These are phyloP conservation scores for Glaucopsyche alexis DNA, from an alignment of 2,888 invertebrate genomes.

Conservation along the genomic window DNA sequence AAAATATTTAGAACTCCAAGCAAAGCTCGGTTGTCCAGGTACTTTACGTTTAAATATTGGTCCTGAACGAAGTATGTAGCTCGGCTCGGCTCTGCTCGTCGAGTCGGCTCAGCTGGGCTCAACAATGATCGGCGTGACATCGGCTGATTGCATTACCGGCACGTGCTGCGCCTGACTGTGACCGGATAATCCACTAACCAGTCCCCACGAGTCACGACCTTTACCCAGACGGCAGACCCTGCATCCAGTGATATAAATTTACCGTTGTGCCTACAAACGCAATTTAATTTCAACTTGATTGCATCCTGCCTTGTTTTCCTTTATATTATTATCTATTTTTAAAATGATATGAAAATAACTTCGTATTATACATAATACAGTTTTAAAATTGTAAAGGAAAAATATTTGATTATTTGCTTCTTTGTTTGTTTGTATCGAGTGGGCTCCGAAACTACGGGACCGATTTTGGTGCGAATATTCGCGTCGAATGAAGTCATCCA, in stretches of 20 bases:
- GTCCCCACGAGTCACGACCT: not conserved
- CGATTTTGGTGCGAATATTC: no score
- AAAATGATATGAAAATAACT: no score
- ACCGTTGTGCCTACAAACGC: not conserved
- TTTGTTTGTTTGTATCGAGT: no score
- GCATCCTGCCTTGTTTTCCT: not conserved
- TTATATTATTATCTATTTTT: not conserved
- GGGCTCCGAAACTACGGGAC: no score
- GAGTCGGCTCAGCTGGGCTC: not conserved
- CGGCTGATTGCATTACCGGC: slow-evolving; percentile 1
- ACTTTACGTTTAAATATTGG: no score
- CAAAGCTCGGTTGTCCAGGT: no score
- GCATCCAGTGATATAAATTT: not conserved
- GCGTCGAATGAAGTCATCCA: no score
- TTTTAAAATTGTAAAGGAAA: no score
- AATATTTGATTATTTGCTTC: no score
- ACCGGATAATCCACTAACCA: not conserved
- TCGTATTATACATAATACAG: no score
- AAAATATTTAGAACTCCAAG: no score
- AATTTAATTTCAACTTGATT: not conserved
- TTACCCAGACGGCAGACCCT: not conserved
- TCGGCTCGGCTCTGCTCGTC: not conserved
- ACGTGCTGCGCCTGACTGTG: not conserved
- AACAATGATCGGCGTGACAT: not conserved
- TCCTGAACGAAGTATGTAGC: no score